Evolutionary conservation across 2,888 invertebrate species (phyloP).

Genomic region (Nycteola revayana): DNA sequence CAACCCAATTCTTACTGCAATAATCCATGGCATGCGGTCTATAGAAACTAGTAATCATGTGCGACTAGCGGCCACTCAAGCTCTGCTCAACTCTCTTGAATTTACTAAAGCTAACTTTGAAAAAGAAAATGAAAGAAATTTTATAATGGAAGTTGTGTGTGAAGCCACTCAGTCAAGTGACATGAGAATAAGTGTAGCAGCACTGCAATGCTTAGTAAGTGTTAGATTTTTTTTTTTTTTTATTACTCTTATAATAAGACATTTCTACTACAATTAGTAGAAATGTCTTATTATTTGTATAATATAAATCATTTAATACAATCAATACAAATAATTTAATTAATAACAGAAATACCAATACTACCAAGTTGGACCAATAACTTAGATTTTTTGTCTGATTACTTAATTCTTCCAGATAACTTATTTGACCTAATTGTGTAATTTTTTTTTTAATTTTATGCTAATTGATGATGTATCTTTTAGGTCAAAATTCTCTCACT

Average conservation of each 20-base stretch:
- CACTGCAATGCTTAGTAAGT: conserved; percentile 96
- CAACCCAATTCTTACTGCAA: conserved; percentile 98
- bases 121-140: conserved; percentile 97
- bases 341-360: too few species aligned
- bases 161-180: conserved; percentile 98
- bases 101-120: conserved; percentile 99
- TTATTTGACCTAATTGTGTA: too few species aligned
- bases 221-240: too few species aligned
- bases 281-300: too few species aligned
- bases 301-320: too few species aligned
- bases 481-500: conserved; percentile 96
- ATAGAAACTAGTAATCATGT: conserved; percentile 97
- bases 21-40: conserved; percentile 98
- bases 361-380: too few species aligned
- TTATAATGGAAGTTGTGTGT: conserved; percentile 99
- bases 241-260: too few species aligned
- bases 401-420: too few species aligned
- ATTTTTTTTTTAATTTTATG: too few species aligned
- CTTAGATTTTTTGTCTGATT: too few species aligned
- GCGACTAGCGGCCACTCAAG: conserved; percentile 97
- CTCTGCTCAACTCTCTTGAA: conserved; percentile 97
- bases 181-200: conserved; percentile 96
- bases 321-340: too few species aligned
- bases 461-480: conserved; percentile 11
- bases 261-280: too few species aligned